Conservation (phyloP, 2,797 vertebrate species). For the Artibeus jamaicensis region DNA sequence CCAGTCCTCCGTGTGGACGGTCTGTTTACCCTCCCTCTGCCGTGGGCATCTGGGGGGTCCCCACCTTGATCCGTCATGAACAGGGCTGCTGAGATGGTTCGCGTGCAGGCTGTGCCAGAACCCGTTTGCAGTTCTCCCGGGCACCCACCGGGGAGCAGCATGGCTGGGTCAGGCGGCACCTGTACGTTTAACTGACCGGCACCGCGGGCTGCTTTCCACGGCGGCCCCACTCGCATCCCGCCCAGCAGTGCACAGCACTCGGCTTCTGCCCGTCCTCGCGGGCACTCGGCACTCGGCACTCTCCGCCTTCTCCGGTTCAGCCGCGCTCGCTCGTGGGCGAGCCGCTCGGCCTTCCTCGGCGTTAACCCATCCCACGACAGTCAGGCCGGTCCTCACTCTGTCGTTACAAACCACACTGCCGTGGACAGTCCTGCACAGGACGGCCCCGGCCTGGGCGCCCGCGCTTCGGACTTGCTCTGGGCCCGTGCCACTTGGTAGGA, state of each 20-base stretch:
- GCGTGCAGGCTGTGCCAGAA: background rate
- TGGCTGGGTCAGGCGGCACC: too few species aligned
- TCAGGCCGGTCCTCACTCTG: background rate
- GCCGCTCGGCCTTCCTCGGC: background rate
- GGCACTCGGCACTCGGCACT: too few species aligned
- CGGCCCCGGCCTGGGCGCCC: background rate
- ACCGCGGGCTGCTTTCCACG: rapidly evolving
- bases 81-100: rapidly evolving
- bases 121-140: background rate
- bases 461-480: too few species aligned
- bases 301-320: background rate
- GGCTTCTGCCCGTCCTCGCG: background rate
- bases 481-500: background rate
- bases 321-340: rapidly evolving
- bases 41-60: too few species aligned
- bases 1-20: rapidly evolving
- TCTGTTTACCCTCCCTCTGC: background rate
- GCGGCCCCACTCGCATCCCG: too few species aligned
- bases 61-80: background rate
- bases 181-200: background rate
- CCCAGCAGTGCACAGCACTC: rapidly evolving
- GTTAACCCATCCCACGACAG: background rate
- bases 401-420: rapidly evolving
- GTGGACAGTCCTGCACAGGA: rapidly evolving
- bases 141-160: background rate